Evolutionary conservation across 2,797 vertebrate genomes (phyloP).

Genomic region (Toxotes lorentzi): DNA sequence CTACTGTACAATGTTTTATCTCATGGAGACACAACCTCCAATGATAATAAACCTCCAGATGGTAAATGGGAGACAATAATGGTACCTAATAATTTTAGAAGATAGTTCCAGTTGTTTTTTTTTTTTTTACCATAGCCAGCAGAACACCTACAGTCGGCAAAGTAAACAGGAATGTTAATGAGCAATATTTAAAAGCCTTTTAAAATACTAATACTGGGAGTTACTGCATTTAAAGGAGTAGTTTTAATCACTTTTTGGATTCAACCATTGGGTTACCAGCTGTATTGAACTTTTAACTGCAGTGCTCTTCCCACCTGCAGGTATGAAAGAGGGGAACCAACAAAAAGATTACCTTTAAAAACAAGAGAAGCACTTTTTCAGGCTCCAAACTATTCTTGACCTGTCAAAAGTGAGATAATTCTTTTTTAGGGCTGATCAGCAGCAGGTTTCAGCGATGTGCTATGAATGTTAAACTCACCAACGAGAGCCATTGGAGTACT

Average conservation of each 20-base stretch:
- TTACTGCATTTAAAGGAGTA: conserved; percentile 4
- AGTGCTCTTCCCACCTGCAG: not conserved
- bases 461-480: conserved; percentile 30
- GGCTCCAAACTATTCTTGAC: conserved; percentile 38
- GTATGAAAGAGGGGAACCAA: conserved; percentile 12
- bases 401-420: conserved; percentile 37
- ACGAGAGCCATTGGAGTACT: conserved; percentile 9
- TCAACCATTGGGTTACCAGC: not conserved
- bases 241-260: conserved; percentile 24
- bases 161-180: not conserved
- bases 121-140: not conserved
- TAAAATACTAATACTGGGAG: not conserved
- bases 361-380: not conserved
- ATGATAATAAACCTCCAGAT: not conserved
- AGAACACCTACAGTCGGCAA: not conserved
- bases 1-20: not conserved
- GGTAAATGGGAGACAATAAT: not conserved
- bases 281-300: conserved; percentile 1
- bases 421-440: conserved; percentile 29
- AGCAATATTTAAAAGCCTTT: not conserved
- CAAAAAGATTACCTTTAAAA: conserved; percentile 12
- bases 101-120: not conserved
- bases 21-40: not conserved
- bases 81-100: not conserved
- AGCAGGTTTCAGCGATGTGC: conserved; percentile 18